Conservation (phyloP, 2,888 invertebrate species). For the Conomelus anceps region DNA sequence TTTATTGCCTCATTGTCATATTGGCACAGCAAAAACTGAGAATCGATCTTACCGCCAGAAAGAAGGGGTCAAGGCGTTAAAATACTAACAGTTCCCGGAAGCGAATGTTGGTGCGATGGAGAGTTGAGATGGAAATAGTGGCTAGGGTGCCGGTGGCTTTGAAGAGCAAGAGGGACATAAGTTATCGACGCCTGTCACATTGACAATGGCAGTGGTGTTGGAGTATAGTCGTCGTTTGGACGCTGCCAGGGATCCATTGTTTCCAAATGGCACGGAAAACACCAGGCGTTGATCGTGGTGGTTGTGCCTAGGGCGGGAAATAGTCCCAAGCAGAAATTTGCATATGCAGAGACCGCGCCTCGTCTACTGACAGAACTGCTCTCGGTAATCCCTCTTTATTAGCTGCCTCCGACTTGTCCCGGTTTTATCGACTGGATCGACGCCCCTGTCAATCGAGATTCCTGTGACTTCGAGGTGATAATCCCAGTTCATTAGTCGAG, state of each 20-base stretch:
- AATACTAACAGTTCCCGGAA: not conserved
- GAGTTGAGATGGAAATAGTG: not conserved
- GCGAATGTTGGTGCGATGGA: not conserved
- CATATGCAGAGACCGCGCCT: not conserved
- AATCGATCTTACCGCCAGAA: not conserved
- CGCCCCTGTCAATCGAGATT: not conserved
- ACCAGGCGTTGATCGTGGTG: not conserved
- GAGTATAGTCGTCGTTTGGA: not conserved
- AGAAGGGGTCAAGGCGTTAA: not conserved
- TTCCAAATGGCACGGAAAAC: not conserved
- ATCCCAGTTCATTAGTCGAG: not conserved
- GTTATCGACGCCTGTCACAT: not conserved
- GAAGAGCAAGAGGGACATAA: not conserved
- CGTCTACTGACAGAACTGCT: not conserved
- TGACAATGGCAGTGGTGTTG: not conserved
- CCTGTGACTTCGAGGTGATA: not conserved
- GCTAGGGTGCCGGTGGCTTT: no score
- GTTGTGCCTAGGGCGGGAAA: not conserved
- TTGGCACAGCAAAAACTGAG: not conserved
- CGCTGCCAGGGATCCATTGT: not conserved
- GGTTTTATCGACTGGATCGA: not conserved
- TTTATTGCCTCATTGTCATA: no score
- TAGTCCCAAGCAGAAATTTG: not conserved
- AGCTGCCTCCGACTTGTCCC: not conserved
- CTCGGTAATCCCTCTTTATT: not conserved